phyloP scores from a whole-genome alignment of 2,113 vertebrate genomes.

The Rhinolophus ferrumequinum region DNA sequence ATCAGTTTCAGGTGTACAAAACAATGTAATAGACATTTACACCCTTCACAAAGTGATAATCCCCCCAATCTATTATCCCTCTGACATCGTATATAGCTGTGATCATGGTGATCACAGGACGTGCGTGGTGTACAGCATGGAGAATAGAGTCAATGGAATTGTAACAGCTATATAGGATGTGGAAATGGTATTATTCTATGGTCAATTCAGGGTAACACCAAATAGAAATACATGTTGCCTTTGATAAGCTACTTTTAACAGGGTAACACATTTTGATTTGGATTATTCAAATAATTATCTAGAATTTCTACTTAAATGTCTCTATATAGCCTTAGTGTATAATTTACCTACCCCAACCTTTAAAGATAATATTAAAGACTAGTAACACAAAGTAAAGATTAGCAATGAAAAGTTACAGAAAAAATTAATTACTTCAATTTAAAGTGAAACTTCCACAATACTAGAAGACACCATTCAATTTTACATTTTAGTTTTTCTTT shows the following conservation, averaged over 20 bases:
- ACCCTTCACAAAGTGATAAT: too few species aligned
- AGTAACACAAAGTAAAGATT: background rate
- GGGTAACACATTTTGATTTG: background rate
- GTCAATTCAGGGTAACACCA: background rate
- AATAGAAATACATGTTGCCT: background rate
- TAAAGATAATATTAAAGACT: background rate
- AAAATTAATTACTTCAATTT: background rate
- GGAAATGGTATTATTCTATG: background rate
- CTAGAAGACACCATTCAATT: background rate
- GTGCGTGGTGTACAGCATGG: too few species aligned
- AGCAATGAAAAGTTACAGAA: background rate
- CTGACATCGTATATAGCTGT: too few species aligned
- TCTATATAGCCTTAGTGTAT: background rate
- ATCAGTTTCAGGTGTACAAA: too few species aligned
- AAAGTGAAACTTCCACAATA: background rate
- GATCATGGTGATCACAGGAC: too few species aligned
- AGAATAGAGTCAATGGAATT: too few species aligned
- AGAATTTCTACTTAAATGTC: background rate
- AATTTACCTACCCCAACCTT: background rate
- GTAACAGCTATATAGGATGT: too few species aligned
- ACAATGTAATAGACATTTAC: too few species aligned
- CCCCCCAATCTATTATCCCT: too few species aligned
- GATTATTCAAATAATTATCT: background rate
- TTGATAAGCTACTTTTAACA: background rate
- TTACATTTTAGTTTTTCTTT: background rate